Base-by-base conservation (phyloP, 2,888 invertebrate genomes). In the Zelleria hepariella region DNA sequence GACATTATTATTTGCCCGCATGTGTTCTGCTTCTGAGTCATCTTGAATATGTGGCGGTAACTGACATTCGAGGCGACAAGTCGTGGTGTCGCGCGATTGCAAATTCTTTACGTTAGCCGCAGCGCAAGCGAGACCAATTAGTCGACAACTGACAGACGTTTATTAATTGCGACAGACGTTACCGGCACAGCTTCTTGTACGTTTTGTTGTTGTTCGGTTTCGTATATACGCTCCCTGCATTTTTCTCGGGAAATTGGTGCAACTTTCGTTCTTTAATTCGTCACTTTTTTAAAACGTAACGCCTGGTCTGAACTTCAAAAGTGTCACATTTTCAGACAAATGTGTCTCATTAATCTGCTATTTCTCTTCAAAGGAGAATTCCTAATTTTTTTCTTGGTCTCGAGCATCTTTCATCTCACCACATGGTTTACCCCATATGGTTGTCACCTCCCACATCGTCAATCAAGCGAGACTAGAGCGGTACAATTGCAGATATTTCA, bases 161-260 rank as follows among this genome's bases (percentile, higher is more conserved):
- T 86, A 86, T 86, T 86, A 86, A 87, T 87, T 82, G 84, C 82
- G 73, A 84, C 85, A 82, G 79, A 74, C 78, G 81, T 82, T 74
- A 66, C 74, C 76, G 82, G 79, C 78, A 72, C 61, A 58, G 18
- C 42, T 52, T 53, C 27, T 25, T 32, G 7, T 56, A 60, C 48
- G 57, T 15, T 60, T 66, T 75, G 77, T 70, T 70, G 64, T 66
- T 68, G 66, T 68, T 68, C 69, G 70, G 76, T 77, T 82, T 79
- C 78, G 79, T 76, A 77, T 80, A 70, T 56, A 42, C 32, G 32
- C 32, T 15, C 32, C 2, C 15, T 42, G 32, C 32, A 15, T 42
- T 42, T 42, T 42, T 42, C 32, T 15, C 32, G 32, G 15, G 32
- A 42, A 42, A 42, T 15, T 2, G 4, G 32, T 42, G 32, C 32